phyloP scores from a whole-genome alignment of 53 echinoderm and acorn worm species.

The Holothuria scabra region DNA sequence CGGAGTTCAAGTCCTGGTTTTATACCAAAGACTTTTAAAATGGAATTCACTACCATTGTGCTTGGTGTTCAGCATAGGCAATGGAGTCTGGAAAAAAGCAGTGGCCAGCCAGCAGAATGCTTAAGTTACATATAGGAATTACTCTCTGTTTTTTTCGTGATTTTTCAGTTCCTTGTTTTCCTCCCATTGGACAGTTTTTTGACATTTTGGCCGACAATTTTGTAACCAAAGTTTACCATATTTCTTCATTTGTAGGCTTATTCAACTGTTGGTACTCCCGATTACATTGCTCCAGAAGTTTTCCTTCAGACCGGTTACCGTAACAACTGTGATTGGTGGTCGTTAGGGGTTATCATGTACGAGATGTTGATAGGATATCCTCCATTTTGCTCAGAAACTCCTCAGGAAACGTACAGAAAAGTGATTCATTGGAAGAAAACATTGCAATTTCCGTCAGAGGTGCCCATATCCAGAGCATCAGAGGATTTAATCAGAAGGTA shows the following conservation, averaged over 20 bases:
- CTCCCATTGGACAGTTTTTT: too few species aligned
- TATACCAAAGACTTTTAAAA: too few species aligned
- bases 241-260: constrained; percentile 66
- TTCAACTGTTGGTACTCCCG: constrained; percentile 98
- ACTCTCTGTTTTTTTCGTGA: too few species aligned
- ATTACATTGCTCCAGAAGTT: constrained; percentile 98
- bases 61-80: too few species aligned
- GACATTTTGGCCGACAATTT: too few species aligned
- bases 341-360: constrained; percentile 99
- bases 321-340: constrained; percentile 98
- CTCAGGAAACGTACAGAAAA: constrained; percentile 97
- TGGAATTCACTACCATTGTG: too few species aligned
- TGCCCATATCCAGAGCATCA: constrained; percentile 82
- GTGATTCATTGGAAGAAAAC: constrained; percentile 99
- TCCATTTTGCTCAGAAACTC: constrained; percentile 99
- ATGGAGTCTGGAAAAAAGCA: too few species aligned
- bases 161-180: too few species aligned
- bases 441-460: constrained; percentile 90
- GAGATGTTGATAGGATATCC: constrained; percentile 99
- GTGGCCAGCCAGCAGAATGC: too few species aligned
- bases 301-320: constrained; percentile 96
- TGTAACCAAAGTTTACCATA: too few species aligned
- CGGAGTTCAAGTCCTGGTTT: too few species aligned
- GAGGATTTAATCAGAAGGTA: constrained; percentile 87
- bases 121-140: too few species aligned